Conservation (phyloP, 92 coral and sea anemone genomes). For the Pocillopora meandrina region DNA sequence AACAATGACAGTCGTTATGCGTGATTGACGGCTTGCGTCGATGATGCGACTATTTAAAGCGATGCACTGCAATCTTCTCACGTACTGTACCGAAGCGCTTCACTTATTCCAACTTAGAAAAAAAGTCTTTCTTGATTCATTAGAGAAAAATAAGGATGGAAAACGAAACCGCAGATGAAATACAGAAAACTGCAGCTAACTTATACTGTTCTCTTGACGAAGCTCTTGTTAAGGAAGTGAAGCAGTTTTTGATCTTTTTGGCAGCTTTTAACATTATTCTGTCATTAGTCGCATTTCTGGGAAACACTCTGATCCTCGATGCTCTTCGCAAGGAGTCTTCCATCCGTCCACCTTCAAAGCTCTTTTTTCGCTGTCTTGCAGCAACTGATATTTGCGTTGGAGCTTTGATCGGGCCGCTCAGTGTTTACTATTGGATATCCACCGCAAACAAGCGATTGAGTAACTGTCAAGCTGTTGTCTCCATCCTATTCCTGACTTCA, state of each 20-base stretch:
- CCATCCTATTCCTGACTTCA: too few species aligned
- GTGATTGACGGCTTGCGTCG: too few species aligned
- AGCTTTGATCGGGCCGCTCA: background rate
- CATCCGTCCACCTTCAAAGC: background rate
- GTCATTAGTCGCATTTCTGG: background rate
- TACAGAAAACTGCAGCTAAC: background rate
- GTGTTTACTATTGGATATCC: background rate
- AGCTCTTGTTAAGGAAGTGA: background rate
- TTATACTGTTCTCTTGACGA: too few species aligned
- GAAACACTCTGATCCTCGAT: background rate
- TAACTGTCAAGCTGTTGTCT: background rate
- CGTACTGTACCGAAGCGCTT: too few species aligned
- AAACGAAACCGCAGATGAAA: background rate
- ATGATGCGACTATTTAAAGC: too few species aligned
- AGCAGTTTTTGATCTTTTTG: background rate
- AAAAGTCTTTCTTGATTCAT: too few species aligned
- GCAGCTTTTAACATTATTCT: background rate
- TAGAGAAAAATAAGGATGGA: background rate
- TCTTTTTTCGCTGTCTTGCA: background rate
- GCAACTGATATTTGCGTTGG: conserved; percentile 2
- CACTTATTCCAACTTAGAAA: too few species aligned
- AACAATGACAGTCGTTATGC: too few species aligned
- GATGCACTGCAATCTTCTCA: too few species aligned
- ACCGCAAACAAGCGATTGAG: background rate
- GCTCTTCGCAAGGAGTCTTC: background rate